Percentiles rank a stretch among this genome's conserved stretches.
Conservation (phyloP, 2,797 vertebrate genomes). For the Heliangelus exortis region DNA sequence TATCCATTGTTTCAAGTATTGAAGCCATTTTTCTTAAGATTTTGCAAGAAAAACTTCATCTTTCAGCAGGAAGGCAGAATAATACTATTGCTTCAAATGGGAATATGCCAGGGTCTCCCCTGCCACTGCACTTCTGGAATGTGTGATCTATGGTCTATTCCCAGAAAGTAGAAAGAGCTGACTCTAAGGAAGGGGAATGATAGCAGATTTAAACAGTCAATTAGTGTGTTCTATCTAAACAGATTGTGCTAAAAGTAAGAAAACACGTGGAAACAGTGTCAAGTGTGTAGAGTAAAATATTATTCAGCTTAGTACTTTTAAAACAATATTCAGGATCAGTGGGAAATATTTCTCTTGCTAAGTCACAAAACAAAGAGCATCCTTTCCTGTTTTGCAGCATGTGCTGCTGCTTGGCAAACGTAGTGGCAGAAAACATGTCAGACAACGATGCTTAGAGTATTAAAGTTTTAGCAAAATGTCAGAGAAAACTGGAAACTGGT, state of each 20-base stretch:
- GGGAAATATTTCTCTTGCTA: not conserved
- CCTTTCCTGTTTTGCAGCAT: slow-evolving; percentile 64
- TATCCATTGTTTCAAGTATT: not conserved
- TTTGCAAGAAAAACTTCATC: not conserved
- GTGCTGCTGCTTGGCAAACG: slow-evolving; percentile 66
- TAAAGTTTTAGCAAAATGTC: slow-evolving; percentile 78
- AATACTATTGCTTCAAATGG: not conserved
- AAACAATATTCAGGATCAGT: not conserved
- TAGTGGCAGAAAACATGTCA: slow-evolving; percentile 71
- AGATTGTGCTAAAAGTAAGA: not conserved
- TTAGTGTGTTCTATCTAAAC: not conserved
- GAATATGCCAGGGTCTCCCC: not conserved
- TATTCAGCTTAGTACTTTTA: not conserved
- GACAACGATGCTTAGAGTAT: slow-evolving; percentile 67
- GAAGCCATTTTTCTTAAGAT: not conserved
- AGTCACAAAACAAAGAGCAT: not conserved
- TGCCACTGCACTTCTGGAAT: too few species aligned
- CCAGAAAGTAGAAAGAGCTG: not conserved
- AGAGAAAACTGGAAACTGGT: slow-evolving; percentile 71
- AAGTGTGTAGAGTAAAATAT: not conserved
- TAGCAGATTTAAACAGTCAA: not conserved
- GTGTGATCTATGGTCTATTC: not conserved
- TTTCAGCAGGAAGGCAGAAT: not conserved
- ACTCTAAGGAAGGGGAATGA: not conserved
- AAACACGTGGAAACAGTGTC: not conserved